phyloP scores from a whole-genome alignment of 2,888 invertebrate species.

The Portevinia maculata region DNA sequence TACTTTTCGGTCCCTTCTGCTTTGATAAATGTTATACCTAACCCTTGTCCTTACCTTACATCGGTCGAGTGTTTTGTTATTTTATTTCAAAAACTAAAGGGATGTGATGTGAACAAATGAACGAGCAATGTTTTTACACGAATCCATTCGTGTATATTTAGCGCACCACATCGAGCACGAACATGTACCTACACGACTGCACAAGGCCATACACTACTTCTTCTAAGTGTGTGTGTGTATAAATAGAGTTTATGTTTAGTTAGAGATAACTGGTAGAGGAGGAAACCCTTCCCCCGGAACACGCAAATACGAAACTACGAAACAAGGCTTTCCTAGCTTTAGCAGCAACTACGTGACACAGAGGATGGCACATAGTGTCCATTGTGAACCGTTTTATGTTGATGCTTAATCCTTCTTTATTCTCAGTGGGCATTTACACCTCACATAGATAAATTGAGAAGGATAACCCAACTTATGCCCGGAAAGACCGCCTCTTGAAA shows the following conservation, averaged over 20 bases:
- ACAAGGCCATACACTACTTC: no score
- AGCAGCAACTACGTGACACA: not conserved
- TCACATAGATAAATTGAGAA: conserved; percentile 67
- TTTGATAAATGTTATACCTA: conserved; percentile 23
- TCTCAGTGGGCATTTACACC: conserved; percentile 68
- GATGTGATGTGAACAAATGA: conserved; percentile 20
- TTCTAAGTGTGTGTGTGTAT: conserved; percentile 14
- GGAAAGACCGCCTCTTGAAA: conserved; percentile 6
- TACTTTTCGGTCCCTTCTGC: conserved; percentile 11
- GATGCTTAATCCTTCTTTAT: conserved; percentile 64
- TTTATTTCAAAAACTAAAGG: conserved; percentile 19
- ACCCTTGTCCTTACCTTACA: not conserved
- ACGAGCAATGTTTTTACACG: conserved; percentile 1
- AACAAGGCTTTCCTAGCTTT: not conserved
- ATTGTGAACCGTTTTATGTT: conserved; percentile 56
- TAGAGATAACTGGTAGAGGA: conserved; percentile 37
- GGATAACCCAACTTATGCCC: conserved; percentile 46
- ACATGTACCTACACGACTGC: not conserved
- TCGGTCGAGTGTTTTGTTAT: conserved; percentile 1
- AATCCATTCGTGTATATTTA: conserved; percentile 25
- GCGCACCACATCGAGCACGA: not conserved
- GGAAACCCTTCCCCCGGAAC: conserved; percentile 14
- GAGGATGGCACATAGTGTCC: conserved; percentile 23
- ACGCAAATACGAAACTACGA: conserved; percentile 7
- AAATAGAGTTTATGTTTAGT: conserved; percentile 64